Evolutionary conservation across 2,797 vertebrate species (phyloP).

Genomic region (Pteronotus mesoamericanus): DNA sequence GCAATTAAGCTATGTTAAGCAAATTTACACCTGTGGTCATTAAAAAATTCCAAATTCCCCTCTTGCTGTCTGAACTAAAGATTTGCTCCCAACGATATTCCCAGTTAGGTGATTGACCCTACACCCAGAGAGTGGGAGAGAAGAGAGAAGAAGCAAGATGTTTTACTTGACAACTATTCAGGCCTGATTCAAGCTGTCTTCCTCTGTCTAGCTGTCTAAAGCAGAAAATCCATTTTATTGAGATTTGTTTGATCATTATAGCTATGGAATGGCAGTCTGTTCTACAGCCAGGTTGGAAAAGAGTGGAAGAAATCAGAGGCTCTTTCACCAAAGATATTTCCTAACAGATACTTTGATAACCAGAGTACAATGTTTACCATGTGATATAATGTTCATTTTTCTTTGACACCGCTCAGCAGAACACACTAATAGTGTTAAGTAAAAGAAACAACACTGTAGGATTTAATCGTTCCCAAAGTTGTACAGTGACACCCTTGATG

Average conservation of each 20-base stretch:
- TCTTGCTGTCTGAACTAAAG: background rate
- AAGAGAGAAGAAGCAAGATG: background rate
- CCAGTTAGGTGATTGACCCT: slow-evolving; percentile 5
- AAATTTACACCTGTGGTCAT: slow-evolving; percentile 30
- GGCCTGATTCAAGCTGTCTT: background rate
- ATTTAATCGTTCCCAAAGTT: slow-evolving; percentile 61
- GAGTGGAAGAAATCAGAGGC: background rate
- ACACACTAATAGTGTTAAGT: slow-evolving; percentile 66
- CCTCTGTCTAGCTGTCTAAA: background rate
- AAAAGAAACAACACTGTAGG: slow-evolving; percentile 44
- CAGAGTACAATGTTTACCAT: slow-evolving; percentile 55
- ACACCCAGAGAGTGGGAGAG: background rate
- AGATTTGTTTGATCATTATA: slow-evolving; percentile 36
- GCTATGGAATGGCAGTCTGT: background rate
- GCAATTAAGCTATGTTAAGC: slow-evolving; percentile 2
- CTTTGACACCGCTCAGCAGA: slow-evolving; percentile 65
- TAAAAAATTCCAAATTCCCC: background rate
- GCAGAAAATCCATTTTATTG: slow-evolving; percentile 12
- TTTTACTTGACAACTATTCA: slow-evolving; percentile 17
- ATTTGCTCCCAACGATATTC: slow-evolving; percentile 1
- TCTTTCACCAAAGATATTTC: background rate
- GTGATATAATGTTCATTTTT: slow-evolving; percentile 54
- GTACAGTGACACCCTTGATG: slow-evolving; percentile 51
- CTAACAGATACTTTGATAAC: slow-evolving; percentile 7
- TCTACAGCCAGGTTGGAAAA: background rate